Evolutionary conservation across 1,140 invertebrate species (phyloP).

Genomic region (Zaprionus taronus): DNA sequence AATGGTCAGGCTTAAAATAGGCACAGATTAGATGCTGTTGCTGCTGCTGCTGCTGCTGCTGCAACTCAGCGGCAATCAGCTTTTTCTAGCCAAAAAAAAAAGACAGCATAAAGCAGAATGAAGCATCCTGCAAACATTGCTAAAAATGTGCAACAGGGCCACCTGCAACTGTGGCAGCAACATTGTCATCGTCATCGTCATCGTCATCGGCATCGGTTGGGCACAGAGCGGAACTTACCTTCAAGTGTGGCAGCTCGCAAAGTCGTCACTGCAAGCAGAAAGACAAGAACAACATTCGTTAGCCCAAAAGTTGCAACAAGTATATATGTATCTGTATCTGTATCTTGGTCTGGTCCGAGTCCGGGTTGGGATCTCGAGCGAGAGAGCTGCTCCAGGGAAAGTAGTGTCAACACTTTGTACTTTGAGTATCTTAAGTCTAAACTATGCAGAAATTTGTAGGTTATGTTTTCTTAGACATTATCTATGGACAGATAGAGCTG

Average conservation of each 20-base stretch:
- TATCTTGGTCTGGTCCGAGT: neutral
- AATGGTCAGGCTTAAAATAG: conserved; percentile 66
- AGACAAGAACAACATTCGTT: conserved; percentile 11
- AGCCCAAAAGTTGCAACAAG: neutral
- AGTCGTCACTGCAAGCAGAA: conserved; percentile 27
- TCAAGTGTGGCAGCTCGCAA: conserved; percentile 24
- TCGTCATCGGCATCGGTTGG: neutral
- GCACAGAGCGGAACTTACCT: conserved; percentile 22
- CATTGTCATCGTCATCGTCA: neutral
- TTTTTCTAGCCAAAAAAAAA: conserved; percentile 1
- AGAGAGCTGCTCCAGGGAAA: neutral
- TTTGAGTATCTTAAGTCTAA: neutral
- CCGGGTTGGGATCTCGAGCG: too few species aligned
- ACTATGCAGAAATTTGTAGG: neutral
- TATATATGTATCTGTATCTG: neutral
- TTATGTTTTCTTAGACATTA: neutral
- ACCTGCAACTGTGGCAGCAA: neutral
- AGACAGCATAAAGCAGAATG: neutral
- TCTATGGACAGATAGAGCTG: neutral
- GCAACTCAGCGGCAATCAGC: conserved; percentile 13
- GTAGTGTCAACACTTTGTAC: neutral
- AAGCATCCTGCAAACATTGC: neutral
- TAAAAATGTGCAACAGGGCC: neutral
- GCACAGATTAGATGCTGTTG: conserved; percentile 46
- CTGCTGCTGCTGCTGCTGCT: conserved; percentile 11